Evolutionary conservation across 2,888 invertebrate genomes (phyloP), one percentile per base, ranked within the genome.

Genomic region (Zaprionus lineosus): DNA sequence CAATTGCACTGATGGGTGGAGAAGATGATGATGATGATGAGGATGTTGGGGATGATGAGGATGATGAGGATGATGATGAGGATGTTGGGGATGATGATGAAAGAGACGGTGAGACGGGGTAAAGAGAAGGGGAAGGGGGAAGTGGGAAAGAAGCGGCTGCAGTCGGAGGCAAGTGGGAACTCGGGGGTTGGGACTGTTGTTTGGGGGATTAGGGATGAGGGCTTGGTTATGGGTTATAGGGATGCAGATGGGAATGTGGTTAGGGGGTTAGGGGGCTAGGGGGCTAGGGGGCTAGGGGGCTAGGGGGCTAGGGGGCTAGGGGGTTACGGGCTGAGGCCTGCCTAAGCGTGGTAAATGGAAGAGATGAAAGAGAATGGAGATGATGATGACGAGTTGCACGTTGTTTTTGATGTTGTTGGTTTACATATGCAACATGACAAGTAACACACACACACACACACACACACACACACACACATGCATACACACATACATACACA

Each of bases 1-100:
- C 78, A 81, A 77, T 81, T 74, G 72, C 65, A 65, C 52, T 63
- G 55, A 55, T 64, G 60, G 36, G 7, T 3, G 31, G 3, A 24
- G 3, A 24, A 1, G 34, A 4, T 16, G 26, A 15, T 16, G 14
- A 21, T 29, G 46, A n/a, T n/a, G n/a, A n/a, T n/a, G n/a, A n/a
- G n/a, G n/a, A n/a, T n/a, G n/a, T n/a, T n/a, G 29, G 11, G 7
- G 44, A 6, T 18, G 15, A 4, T 21, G 16, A 8, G 14, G 9
- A 21, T 4, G 21, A 9, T 5, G 15, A 48, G 24, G 51, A 37
- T 46, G 60, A 58, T 63, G 60, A 12, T 24, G 8, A 41, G 16
- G 29, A 26, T 15, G 34, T 16, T 19, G 34, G 41, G 0, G 14
- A 9, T 11, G 33, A 12, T 16, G 11, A 3, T 18, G 33, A 2